Base-by-base conservation (phyloP, 2,888 invertebrate genomes). In the Dicyrtoma fusca region DNA sequence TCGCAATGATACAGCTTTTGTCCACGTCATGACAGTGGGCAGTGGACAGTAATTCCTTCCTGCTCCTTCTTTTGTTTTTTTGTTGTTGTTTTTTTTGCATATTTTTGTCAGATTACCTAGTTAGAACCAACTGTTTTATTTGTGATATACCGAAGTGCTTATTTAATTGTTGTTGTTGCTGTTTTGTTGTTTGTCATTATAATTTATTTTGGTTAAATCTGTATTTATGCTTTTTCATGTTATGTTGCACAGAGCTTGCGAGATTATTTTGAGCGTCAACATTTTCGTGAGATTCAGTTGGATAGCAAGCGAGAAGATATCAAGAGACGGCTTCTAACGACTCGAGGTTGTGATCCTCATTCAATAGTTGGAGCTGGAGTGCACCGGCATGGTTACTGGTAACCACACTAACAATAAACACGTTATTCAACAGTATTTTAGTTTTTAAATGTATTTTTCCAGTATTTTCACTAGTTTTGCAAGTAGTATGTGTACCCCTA, bases 231-330 rank as follows among this genome's bases (percentile, higher is more conserved):
- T 55, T 21, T 55, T 21, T 55, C 1, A 55, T 53, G 21, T 49
- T 49, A 17, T 66, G 17, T 55, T 55, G 55, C 11, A 42, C 34
- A 76, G 76, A 72, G 65, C 23, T 51, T 76, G 62, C 63, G 74
- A 55, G 68, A 68, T 17, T 66, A 72, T 14, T 45, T 74, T 14
- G 65, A 62, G 4, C 71, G 73, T 5, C 65, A 71, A 47, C 73
- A 69, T 53, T 53, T 75, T 45, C 71, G 74, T 68, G 75, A 77
- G 44, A 53, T 72, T 17, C 74, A 75, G 34, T 55, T 78, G 62
- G 78, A 78, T n/a, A 57, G 71, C 51, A 75, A 76, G 45, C 62
- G 78, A 14, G 74, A 78, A 23, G 65, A 72, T n/a, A 64, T 76
- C 0, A 44, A 72, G 42, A 66, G 65, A 68, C 62, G 75, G 14